Evolutionary conservation across 1,140 invertebrate genomes (phyloP).

Genomic region (Tenebrio molitor): DNA sequence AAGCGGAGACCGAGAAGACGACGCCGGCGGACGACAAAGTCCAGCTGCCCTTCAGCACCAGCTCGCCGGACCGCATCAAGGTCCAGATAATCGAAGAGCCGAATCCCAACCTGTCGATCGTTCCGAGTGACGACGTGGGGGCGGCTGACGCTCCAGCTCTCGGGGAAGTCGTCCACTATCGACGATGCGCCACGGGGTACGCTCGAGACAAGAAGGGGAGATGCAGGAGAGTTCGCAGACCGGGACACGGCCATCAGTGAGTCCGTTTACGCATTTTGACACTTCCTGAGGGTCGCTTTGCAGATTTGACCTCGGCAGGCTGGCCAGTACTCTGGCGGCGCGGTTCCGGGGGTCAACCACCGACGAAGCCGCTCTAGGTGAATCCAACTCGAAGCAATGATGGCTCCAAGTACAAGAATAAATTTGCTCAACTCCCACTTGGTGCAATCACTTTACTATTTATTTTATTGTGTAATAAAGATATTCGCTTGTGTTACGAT

Average conservation of each 20-base stretch:
- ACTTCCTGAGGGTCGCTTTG: conserved; percentile 44
- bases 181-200: conserved; percentile 59
- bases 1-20: conserved; percentile 58
- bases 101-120: not conserved
- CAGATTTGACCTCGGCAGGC: conserved; percentile 57
- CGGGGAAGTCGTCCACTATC: conserved; percentile 53
- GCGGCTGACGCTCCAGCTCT: conserved; percentile 28
- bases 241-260: conserved; percentile 40
- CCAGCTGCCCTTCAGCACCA: not conserved
- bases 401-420: too few relatives aligned
- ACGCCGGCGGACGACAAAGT: conserved; percentile 45
- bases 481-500: too few relatives aligned
- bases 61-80: conserved; percentile 57
- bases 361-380: too few relatives aligned
- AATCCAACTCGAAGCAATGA: too few relatives aligned
- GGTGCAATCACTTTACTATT: too few relatives aligned
- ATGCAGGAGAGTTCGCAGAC: conserved; percentile 61
- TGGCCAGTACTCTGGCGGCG: conserved; percentile 57
- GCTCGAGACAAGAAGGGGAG: conserved; percentile 62
- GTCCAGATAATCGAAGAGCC: conserved; percentile 55
- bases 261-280: conserved; percentile 23
- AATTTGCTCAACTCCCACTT: too few relatives aligned
- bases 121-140: conserved; percentile 16
- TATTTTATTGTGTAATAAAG: too few relatives aligned
- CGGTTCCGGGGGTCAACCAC: too few relatives aligned